Base-by-base conservation (phyloP, 1,140 invertebrate genomes). In the Periplaneta americana region DNA sequence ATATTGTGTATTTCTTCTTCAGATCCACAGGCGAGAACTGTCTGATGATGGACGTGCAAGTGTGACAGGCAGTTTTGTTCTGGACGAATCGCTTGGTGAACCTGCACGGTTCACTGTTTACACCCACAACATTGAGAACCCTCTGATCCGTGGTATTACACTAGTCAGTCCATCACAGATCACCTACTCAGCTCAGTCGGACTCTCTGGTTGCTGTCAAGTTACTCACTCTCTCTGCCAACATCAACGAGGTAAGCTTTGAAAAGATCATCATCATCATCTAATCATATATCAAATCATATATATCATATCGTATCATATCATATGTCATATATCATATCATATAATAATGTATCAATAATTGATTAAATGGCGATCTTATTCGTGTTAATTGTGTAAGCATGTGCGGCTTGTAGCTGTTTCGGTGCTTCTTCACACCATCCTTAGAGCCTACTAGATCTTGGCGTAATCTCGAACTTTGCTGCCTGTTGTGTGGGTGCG, bases 231-330 rank as follows among this genome's bases (percentile, higher is more conserved):
- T 91, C 11, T 86, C 88, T 17, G 88, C 90, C 11, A 87, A 88
- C 80, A 88, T 91, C 34, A 89, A 89, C 80, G 90, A 91, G 88
- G 88, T 89, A 85, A 86, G 81, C 83, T n/a, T n/a, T n/a, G n/a
- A n/a, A n/a, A n/a, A n/a, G n/a, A n/a, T n/a, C n/a, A n/a, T n/a
- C n/a, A n/a, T n/a, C n/a, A n/a, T n/a, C n/a, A n/a, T n/a, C n/a
- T n/a, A n/a, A n/a, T n/a, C n/a, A n/a, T n/a, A n/a, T n/a, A n/a
- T n/a, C n/a, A n/a, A n/a, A n/a, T n/a, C n/a, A n/a, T n/a, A n/a
- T n/a, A n/a, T n/a, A n/a, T n/a, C n/a, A n/a, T n/a, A n/a, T n/a
- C n/a, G n/a, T n/a, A n/a, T n/a, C n/a, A n/a, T n/a, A n/a, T n/a
- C n/a, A n/a, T n/a, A n/a, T n/a, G n/a, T n/a, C n/a, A n/a, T n/a